phyloP scores from a whole-genome alignment of 1,140 invertebrate species.

The Hyposmocoma kahamanoa region DNA sequence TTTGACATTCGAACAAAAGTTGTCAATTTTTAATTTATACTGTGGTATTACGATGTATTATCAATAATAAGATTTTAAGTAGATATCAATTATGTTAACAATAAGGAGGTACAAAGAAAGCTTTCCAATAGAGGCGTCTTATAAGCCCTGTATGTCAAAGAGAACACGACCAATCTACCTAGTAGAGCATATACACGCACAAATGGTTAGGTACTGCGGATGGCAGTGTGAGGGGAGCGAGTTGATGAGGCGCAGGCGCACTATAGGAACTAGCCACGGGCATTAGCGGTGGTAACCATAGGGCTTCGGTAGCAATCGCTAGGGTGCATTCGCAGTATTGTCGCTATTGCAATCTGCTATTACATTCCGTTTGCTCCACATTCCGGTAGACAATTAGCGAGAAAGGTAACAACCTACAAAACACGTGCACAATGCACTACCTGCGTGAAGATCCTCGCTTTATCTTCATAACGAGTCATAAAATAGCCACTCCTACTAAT shows the following conservation, averaged over 20 bases:
- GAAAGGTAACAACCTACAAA: conserved; percentile 13
- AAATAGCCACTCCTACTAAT: too few species aligned
- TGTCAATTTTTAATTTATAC: too few species aligned
- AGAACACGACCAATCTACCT: conserved; percentile 1
- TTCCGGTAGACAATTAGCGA: conserved; percentile 22
- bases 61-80: too few species aligned
- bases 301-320: neutral
- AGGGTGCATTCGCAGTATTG: too few species aligned
- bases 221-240: neutral
- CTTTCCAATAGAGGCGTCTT: neutral
- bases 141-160: conserved; percentile 6
- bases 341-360: conserved; percentile 15
- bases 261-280: conserved; percentile 13
- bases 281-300: conserved; percentile 11
- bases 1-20: too few species aligned
- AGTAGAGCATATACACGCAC: conserved; percentile 6
- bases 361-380: conserved; percentile 48
- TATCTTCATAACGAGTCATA: too few species aligned
- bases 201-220: neutral
- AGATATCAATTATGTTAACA: too few species aligned
- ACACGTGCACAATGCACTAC: too few species aligned
- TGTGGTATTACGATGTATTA: too few species aligned
- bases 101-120: too few species aligned
- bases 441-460: too few species aligned
- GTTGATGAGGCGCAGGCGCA: neutral